Percentiles rank a stretch among this genome's conserved stretches.
These are phyloP conservation scores for Eriosoma lanigerum DNA, from an alignment of 1,140 invertebrate genomes.

Conservation along the genomic window DNA sequence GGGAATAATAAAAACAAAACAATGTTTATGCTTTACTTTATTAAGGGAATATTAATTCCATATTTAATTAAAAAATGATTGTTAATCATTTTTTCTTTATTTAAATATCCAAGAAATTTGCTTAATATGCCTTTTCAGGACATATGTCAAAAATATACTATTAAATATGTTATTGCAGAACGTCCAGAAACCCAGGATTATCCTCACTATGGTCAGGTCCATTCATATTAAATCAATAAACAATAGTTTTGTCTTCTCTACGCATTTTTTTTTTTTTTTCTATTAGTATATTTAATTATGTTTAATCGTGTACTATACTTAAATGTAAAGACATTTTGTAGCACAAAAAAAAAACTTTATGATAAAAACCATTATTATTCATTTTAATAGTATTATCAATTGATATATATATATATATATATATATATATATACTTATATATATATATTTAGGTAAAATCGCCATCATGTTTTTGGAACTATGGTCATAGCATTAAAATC, in stretches of 20 bases:
- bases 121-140: constrained; percentile 41
- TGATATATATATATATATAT: constrained; percentile 4
- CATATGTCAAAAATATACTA: constrained; percentile 47
- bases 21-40: background rate
- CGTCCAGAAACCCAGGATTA: constrained; percentile 44
- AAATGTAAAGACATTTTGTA: constrained; percentile 48
- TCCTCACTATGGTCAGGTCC: constrained; percentile 50
- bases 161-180: constrained; percentile 50
- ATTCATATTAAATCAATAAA: constrained; percentile 48
- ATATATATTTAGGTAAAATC: constrained; percentile 43
- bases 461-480: constrained; percentile 29
- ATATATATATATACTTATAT: background rate
- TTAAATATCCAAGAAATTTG: constrained; percentile 18
- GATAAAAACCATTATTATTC: constrained; percentile 33
- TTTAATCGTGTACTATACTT: constrained; percentile 50
- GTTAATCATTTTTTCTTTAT: background rate
- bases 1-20: background rate
- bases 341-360: constrained; percentile 25
- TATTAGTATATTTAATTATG: constrained; percentile 50
- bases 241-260: constrained; percentile 46
- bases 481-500: constrained; percentile 31
- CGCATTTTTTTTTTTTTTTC: constrained; percentile 49
- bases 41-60: background rate
- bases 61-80: background rate
- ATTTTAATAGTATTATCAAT: constrained; percentile 24